Conservation (phyloP, 2,888 invertebrate species). For the Drosophila rellima region DNA sequence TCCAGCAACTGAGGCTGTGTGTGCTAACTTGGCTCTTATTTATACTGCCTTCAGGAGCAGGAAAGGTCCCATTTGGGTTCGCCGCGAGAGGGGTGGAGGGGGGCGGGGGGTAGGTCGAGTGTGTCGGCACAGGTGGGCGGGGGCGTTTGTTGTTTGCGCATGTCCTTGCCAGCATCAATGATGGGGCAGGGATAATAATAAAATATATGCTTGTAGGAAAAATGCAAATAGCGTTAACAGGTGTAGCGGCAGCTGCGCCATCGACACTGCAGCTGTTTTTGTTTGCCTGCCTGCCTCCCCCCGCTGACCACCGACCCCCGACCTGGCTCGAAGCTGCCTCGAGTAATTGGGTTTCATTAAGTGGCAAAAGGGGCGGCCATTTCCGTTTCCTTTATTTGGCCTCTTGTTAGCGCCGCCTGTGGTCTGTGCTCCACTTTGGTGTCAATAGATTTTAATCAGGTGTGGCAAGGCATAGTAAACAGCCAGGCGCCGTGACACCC, state of each 20-base stretch:
- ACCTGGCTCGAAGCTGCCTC: constrained; percentile 15
- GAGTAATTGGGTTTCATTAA: constrained; percentile 76
- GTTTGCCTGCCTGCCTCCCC: constrained; percentile 47
- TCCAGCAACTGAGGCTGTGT: constrained; percentile 78
- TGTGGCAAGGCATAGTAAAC: constrained; percentile 75
- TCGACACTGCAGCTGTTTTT: constrained; percentile 70
- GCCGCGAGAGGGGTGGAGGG: background rate
- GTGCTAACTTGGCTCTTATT: constrained; percentile 69
- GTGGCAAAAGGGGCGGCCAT: constrained; percentile 25
- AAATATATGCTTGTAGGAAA: constrained; percentile 42
- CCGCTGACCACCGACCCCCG: background rate
- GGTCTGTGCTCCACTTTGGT: constrained; percentile 56
- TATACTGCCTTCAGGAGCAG: constrained; percentile 60
- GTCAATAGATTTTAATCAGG: constrained; percentile 82
- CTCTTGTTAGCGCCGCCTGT: constrained; percentile 40
- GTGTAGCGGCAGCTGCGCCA: constrained; percentile 61
- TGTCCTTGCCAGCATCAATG: constrained; percentile 64
- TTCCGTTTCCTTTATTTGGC: constrained; percentile 49
- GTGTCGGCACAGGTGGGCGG: constrained; percentile 36
- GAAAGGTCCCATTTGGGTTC: background rate
- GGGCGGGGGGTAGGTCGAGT: constrained; percentile 25
- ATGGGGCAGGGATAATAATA: constrained; percentile 51
- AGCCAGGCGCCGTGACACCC: constrained; percentile 47
- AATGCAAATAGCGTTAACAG: constrained; percentile 77
- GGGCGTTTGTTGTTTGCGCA: constrained; percentile 70